Base-by-base conservation (phyloP, 2,113 vertebrate genomes). In the Alethe castanea region DNA sequence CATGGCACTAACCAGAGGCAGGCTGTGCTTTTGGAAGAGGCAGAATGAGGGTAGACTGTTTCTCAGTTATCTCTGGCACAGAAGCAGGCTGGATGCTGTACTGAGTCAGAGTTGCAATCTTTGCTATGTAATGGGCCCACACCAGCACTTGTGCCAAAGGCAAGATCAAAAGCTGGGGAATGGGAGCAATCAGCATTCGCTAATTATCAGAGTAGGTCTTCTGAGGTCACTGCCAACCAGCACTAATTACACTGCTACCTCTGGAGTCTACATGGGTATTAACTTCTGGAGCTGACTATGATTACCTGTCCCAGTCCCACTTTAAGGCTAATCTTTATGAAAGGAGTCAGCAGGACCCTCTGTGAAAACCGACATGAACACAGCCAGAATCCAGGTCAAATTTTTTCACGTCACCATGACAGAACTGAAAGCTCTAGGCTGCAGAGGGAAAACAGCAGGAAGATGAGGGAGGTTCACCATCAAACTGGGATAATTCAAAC, bases 111-210 rank as follows among this genome's bases (percentile, higher is more conserved):
- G 1, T 1, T 40, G 28, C 9, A 7, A 79, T 35, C 36, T 47
- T 33, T 5, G 23, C 13, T 1, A 0, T 18, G 16, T 12, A 42
- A 38, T 23, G 31, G 42, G 18, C 7, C 22, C 0, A 0, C 38
- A 11, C 5, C 11, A 8, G 13, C 31, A 19, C 11, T 9, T 33
- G 25, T 50, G 47, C 14, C 59, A 57, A 83, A 57, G 23, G 40
- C 45, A 77, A 61, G 31, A 12, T 70, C 50, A 60, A 62, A 50
- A 81, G 36, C 38, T 62, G 33, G 20, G 26, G 9, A 74, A 57
- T 12, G 29, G 24, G 19, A 14, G 13, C 44, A 87, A 79, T 64
- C 7, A 71, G 16, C 18, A 42, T 24, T 45, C 59, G 9, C 5
- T 48, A 24, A 11, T 66, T 78, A 67, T 61, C 38, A 67, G 5